These are phyloP conservation scores for Albula goreensis DNA, from an alignment of 2,113 vertebrate genomes.

Conservation along the genomic window DNA sequence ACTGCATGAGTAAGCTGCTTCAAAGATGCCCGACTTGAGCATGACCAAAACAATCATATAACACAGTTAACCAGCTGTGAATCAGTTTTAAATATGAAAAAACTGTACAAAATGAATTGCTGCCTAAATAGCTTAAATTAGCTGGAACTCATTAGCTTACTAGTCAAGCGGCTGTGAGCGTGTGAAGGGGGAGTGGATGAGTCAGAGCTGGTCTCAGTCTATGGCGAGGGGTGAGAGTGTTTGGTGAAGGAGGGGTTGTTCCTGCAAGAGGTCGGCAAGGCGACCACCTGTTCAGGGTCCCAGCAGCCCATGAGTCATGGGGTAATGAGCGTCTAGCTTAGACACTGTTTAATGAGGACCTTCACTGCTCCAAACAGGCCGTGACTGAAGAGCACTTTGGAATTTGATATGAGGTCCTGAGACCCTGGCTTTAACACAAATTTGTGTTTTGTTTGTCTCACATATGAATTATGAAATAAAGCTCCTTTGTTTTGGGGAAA, in stretches of 20 bases:
- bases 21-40: not conserved
- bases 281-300: constrained; percentile 1
- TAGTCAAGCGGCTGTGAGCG: not conserved
- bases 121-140: not conserved
- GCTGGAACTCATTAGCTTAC: not conserved
- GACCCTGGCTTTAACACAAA: not conserved
- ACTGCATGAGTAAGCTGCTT: not conserved
- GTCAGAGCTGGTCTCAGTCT: not conserved
- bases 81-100: not conserved
- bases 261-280: not conserved
- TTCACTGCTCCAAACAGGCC: not conserved
- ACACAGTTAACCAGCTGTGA: not conserved
- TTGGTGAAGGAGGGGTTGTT: not conserved
- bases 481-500: not conserved
- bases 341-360: not conserved
- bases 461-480: too few relatives aligned
- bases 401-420: not conserved
- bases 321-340: not conserved
- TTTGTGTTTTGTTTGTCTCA: not conserved
- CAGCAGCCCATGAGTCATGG: not conserved
- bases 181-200: not conserved
- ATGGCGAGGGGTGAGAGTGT: not conserved
- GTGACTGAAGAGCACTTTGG: not conserved
- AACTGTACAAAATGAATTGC: not conserved
- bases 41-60: not conserved